Evolutionary conservation across 1,140 invertebrate species (phyloP).

Genomic region (Oncopeltus fasciatus): DNA sequence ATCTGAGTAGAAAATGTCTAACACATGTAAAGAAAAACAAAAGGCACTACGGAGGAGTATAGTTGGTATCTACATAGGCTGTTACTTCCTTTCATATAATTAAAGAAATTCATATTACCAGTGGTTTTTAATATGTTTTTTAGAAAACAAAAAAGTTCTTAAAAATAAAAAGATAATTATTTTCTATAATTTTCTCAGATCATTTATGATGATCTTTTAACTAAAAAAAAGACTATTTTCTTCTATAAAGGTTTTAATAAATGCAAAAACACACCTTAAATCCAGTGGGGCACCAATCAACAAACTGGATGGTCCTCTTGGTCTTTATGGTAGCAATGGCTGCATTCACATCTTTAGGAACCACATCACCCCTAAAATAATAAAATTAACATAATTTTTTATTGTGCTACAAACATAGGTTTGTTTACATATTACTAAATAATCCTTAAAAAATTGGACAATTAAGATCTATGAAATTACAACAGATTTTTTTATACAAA

Average conservation of each 20-base stretch:
- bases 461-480: no score
- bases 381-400: neutral
- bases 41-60: no score
- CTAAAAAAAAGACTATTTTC: neutral
- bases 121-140: neutral
- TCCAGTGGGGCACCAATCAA: slow-evolving; percentile 49
- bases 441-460: neutral
- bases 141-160: neutral
- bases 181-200: neutral
- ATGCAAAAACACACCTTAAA: slow-evolving; percentile 34
- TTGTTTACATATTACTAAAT: neutral
- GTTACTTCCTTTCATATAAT: neutral
- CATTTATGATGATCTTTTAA: neutral
- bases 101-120: neutral
- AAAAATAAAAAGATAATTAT: neutral
- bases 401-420: neutral
- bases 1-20: no score
- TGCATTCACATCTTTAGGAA: slow-evolving; percentile 54
- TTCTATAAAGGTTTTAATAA: slow-evolving; percentile 34
- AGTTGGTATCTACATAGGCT: no score
- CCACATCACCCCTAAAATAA: slow-evolving; percentile 41
- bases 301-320: slow-evolving; percentile 45
- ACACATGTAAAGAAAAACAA: no score
- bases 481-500: no score
- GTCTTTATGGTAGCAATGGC: slow-evolving; percentile 59